Conservation (phyloP, 2,888 invertebrate genomes). For the Epinotia bilunana region DNA sequence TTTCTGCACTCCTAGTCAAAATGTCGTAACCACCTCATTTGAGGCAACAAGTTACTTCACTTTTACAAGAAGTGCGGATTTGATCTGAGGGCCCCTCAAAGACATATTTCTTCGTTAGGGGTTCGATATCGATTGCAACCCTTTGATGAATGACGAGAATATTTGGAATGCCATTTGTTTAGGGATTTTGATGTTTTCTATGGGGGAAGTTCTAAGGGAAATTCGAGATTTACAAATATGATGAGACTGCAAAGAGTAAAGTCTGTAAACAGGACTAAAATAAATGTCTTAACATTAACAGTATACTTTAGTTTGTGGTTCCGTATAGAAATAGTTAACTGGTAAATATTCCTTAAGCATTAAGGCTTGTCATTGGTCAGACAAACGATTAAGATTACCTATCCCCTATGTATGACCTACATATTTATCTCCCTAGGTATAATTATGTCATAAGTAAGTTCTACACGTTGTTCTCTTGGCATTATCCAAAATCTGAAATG, state of each 20-base stretch:
- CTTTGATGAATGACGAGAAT: constrained; percentile 42
- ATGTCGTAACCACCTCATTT: constrained; percentile 8
- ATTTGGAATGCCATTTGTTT: constrained; percentile 39
- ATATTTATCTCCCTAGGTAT: not conserved
- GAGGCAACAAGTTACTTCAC: not conserved
- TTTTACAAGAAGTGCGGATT: not conserved
- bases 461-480: too few species aligned
- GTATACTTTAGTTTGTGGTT: not conserved
- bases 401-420: not conserved
- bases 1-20: constrained; percentile 13
- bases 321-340: not conserved
- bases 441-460: too few species aligned
- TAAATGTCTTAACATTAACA: too few species aligned
- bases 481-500: not conserved
- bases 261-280: not conserved
- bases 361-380: not conserved
- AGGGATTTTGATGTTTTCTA: constrained; percentile 32
- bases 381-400: not conserved
- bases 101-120: constrained; percentile 59
- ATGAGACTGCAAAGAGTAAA: not conserved
- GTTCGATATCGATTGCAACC: constrained; percentile 61
- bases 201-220: constrained; percentile 17
- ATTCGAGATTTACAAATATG: constrained; percentile 13
- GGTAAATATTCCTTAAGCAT: not conserved
- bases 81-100: constrained; percentile 52